These are phyloP conservation scores for Lagopus muta DNA, from an alignment of 2,113 vertebrate genomes.

Conservation along the genomic window DNA sequence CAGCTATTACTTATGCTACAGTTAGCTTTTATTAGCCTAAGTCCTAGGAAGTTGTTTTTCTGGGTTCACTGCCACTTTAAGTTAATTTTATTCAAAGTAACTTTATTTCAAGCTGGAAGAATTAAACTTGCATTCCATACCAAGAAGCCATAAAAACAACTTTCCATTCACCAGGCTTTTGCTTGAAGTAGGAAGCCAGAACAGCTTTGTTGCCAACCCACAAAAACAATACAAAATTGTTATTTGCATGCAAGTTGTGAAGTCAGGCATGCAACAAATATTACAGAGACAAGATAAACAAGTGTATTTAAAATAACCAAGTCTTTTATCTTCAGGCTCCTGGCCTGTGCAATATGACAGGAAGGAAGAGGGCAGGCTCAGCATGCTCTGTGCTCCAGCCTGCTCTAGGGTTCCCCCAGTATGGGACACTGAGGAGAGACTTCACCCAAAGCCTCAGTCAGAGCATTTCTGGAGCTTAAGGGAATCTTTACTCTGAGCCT, in stretches of 20 bases:
- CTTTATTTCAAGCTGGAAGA: slow-evolving; percentile 23
- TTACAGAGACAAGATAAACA: slow-evolving; percentile 51
- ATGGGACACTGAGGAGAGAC: neutral
- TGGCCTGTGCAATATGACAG: neutral
- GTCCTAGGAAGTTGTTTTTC: neutral
- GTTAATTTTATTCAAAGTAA: neutral
- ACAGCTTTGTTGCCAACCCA: slow-evolving; percentile 1
- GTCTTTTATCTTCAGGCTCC: neutral
- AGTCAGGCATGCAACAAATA: neutral
- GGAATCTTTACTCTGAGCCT: neutral
- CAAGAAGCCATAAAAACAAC: slow-evolving; percentile 43
- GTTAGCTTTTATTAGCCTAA: slow-evolving; percentile 8
- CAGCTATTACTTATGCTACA: neutral
- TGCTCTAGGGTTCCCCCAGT: neutral
- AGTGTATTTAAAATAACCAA: slow-evolving; percentile 37
- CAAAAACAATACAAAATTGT: slow-evolving; percentile 27
- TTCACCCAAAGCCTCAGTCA: neutral
- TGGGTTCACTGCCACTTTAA: slow-evolving; percentile 5
- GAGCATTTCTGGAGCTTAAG: neutral
- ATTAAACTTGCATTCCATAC: slow-evolving; percentile 27
- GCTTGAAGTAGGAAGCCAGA: slow-evolving; percentile 7
- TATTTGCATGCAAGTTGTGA: slow-evolving; percentile 18
- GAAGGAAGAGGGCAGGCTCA: slow-evolving; percentile 2
- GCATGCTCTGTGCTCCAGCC: neutral
- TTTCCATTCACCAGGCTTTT: slow-evolving; percentile 10